Base-by-base conservation (phyloP, 2,888 invertebrate species). In the Agrotis segetum region DNA sequence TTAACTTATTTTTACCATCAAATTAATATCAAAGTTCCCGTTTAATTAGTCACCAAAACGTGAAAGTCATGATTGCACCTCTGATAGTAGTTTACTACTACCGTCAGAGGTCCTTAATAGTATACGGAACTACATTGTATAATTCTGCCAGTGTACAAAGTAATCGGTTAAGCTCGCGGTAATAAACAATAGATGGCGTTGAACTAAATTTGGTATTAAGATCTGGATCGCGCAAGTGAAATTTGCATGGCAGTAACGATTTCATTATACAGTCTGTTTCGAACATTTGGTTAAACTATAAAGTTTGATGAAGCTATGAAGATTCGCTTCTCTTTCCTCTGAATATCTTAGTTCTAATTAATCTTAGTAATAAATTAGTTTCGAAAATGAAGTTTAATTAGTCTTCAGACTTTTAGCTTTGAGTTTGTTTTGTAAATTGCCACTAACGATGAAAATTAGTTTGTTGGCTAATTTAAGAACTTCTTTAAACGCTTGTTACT, bases 221-320 rank as follows among this genome's bases (percentile, higher is more conserved):
- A 71, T 69, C 60, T 59, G 55, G 64, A 81, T 79, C 58, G 68
- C 82, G 50, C 75, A 55, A 29, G 66, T 55, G 47, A 59, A 70
- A 81, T 79, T 81, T 81, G 74, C 74, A 81, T 71, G 60, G 56
- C 53, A 59, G 56, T 71, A 74, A 81, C 58, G 71, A 67, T 74
- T 67, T 74, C 66, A 78, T 74, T 78, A 67, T 70, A 65, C 73
- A 69, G 64, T 67, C 77, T 60, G 62, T 73, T 64, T 73, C 64
- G 24, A 59, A 52, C 19, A 68, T 77, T 67, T 53, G 50, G 50
- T 60, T 52, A 58, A 65, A 79, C 73, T 53, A 73, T 77, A 65
- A 77, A 81, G 29, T 81, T 79, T 77, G 53, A 69, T 77, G 60
- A 67, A 73, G 52, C 64, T 73, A 49, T 63, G 47, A 68, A 80